Base-by-base conservation (phyloP, 2,113 vertebrate species). In the Tamias sibiricus region DNA sequence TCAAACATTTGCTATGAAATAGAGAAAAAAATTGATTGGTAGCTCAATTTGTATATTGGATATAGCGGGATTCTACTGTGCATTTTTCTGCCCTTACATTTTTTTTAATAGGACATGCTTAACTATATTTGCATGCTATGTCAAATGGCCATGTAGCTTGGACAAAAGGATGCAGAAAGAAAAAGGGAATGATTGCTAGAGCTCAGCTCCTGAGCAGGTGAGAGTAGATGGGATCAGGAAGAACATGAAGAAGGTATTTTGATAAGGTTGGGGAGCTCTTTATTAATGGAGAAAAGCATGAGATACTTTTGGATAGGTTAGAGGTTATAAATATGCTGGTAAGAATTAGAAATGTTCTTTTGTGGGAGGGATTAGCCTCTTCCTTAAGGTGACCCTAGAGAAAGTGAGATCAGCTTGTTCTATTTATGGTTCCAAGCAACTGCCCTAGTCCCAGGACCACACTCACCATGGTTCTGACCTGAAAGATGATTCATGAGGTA, bases 401-500 rank as follows among this genome's bases (percentile, higher is more conserved):
- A 13, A 90, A 30, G 8, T 37, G 12, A 72, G 10, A 59, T 68
- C 85, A n/a, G 42, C 14, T 47, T 57, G 14, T 12, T 0, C 28
- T 44, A 26, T 7, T 22, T 28, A 1, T 71, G 49, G 26, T 52
- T 47, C 6, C 42, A 69, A 76, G 52, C 3, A 44, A 89, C 72
- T 19, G 26, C 13, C 32, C 35, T 4, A 22, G 16, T 0, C n/a
- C 11, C 26, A 26, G 1, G 40, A n/a, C 4, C 6, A 40, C 24
- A 96, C 92, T 96, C 52, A 96, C 92, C 95, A 8, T 81, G 30
- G 2, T 74, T 95, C 64, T 74, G 37, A 62, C 93, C 95, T 28
- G 76, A 87, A 19, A 95, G 95, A 37, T 35, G 54, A 26, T 96
- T 96, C 95, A 96, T 90, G 37, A 97, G 52, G n/a, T 91, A 96